A percentile compares a stretch with the other conserved stretches of the same genome.
These are phyloP conservation scores for Tragulus kanchil DNA, from an alignment of 2,113 vertebrate genomes.

Conservation along the genomic window DNA sequence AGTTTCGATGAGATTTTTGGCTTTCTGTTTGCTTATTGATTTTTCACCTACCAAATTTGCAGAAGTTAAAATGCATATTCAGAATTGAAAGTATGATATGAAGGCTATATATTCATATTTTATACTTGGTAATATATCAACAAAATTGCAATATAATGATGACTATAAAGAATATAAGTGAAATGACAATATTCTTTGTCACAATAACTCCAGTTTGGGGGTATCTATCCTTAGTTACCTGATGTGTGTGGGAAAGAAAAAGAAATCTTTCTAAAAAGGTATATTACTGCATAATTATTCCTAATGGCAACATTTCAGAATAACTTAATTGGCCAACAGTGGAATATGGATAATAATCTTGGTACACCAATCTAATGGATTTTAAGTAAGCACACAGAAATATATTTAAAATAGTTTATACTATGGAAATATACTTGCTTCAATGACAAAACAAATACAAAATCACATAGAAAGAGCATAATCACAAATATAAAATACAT, in stretches of 20 bases:
- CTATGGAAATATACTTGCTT: constrained; percentile 1
- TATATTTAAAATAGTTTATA: neutral
- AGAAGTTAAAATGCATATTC: constrained; percentile 6
- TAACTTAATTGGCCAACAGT: neutral
- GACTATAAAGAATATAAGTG: neutral
- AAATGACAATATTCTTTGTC: neutral
- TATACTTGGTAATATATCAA: neutral
- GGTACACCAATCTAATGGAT: neutral
- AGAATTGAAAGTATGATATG: neutral
- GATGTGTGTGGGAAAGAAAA: neutral
- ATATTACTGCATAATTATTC: constrained; percentile 13
- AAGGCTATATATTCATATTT: neutral
- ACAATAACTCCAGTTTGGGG: neutral
- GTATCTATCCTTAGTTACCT: neutral
- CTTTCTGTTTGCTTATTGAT: neutral
- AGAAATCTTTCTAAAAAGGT: neutral
- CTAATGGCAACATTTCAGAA: neutral
- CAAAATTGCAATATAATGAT: neutral
- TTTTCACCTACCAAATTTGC: neutral
- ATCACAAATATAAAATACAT: neutral
- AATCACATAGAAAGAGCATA: neutral
- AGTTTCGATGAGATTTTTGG: neutral
- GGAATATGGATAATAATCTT: neutral
- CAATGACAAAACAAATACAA: neutral
- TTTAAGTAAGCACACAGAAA: neutral